Conservation (phyloP, 2,888 invertebrate genomes). For the Prenolepis imparis region DNA sequence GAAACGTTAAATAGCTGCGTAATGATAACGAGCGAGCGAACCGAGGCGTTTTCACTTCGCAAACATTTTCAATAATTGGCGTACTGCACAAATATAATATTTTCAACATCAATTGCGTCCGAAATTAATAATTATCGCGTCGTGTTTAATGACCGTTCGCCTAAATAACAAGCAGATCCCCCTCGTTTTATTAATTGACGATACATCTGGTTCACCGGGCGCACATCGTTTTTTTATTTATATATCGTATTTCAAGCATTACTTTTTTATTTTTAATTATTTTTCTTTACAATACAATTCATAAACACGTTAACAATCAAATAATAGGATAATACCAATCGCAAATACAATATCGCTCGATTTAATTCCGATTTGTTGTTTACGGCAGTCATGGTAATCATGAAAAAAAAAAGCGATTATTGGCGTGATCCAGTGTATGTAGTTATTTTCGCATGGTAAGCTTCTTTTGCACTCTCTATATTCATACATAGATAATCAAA, state of each 20-base stretch:
- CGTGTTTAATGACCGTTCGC: constrained; percentile 1
- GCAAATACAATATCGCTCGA: constrained; percentile 12
- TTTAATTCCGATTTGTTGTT: constrained; percentile 26
- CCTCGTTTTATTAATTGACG: constrained; percentile 20
- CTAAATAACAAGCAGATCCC: constrained; percentile 33
- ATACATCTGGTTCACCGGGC: background rate
- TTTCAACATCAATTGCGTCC: constrained; percentile 33
- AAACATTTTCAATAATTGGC: constrained; percentile 37
- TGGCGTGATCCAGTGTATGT: background rate
- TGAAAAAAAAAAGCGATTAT: background rate
- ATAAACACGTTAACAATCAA: background rate
- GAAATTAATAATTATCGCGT: constrained; percentile 43
- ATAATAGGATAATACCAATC: background rate
- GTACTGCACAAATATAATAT: constrained; percentile 26
- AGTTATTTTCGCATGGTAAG: constrained; percentile 39
- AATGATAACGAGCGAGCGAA: constrained; percentile 36
- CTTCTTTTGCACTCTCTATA: constrained; percentile 45
- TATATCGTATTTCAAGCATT: background rate
- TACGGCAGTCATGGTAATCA: background rate
- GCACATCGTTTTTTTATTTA: background rate
- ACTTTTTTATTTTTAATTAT: constrained; percentile 12
- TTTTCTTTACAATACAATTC: background rate
- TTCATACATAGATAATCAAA: constrained; percentile 23
- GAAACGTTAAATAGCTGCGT: constrained; percentile 31
- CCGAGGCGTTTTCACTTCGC: constrained; percentile 7